Conservation (phyloP, 1,140 invertebrate genomes). For the Pygmarrhopalites habei region DNA sequence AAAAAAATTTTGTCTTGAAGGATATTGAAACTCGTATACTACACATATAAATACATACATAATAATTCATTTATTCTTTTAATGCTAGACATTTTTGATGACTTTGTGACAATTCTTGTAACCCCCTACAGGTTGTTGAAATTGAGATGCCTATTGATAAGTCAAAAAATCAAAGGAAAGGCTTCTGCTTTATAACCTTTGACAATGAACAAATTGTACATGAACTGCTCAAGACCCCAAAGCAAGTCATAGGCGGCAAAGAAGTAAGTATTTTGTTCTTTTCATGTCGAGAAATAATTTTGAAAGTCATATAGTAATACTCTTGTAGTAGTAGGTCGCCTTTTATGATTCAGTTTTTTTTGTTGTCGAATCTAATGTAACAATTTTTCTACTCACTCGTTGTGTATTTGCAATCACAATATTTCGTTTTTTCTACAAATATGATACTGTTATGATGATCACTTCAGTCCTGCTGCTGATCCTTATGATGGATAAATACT, state of each 20-base stretch:
- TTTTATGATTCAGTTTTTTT: too few relatives aligned
- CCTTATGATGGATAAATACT: slow-evolving; percentile 24
- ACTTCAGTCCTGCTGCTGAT: slow-evolving; percentile 36
- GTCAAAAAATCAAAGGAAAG: slow-evolving; percentile 88
- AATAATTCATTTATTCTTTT: too few relatives aligned
- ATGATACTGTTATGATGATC: slow-evolving; percentile 24
- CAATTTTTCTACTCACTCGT: too few relatives aligned
- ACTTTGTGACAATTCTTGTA: too few relatives aligned
- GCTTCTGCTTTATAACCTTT: slow-evolving; percentile 92
- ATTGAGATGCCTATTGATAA: slow-evolving; percentile 95
- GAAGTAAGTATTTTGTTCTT: slow-evolving; percentile 55
- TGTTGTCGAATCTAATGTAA: too few relatives aligned
- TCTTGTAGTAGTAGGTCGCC: slow-evolving; percentile 4
- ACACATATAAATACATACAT: too few relatives aligned
- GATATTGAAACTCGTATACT: too few relatives aligned
- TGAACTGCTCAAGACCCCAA: slow-evolving; percentile 78
- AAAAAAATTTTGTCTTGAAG: too few relatives aligned
- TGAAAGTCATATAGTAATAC: neutral
- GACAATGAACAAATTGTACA: slow-evolving; percentile 87
- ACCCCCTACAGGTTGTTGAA: slow-evolving; percentile 81
- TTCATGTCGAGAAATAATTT: neutral
- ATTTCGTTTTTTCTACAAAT: too few relatives aligned
- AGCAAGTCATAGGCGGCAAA: slow-evolving; percentile 85
- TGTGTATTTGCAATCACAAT: too few relatives aligned
- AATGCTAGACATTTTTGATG: too few relatives aligned